Conservation (phyloP, 1,140 invertebrate species). For the Catajapyx aquilonaris region DNA sequence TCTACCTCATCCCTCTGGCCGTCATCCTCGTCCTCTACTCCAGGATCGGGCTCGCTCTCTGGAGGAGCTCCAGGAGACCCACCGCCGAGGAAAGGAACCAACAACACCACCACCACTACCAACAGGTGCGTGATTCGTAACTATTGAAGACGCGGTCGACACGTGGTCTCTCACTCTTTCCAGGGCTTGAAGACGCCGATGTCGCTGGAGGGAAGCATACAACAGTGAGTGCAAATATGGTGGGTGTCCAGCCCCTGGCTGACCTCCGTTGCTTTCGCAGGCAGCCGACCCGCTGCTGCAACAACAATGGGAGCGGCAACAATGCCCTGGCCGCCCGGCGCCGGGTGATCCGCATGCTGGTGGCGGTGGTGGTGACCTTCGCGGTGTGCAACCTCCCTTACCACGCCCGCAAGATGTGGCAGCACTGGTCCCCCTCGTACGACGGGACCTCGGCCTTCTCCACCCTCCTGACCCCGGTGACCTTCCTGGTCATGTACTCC, state of each 20-base stretch:
- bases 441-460: constrained; percentile 40
- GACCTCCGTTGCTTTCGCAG: no score
- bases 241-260: no score
- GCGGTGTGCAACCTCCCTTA: constrained; percentile 65
- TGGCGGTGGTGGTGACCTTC: constrained; percentile 61
- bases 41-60: constrained; percentile 46
- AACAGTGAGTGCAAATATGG: no score
- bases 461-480: constrained; percentile 54
- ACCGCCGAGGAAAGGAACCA: no score
- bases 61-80: constrained; percentile 41
- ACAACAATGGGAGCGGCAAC: constrained; percentile 5
- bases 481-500: constrained; percentile 59
- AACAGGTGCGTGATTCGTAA: no score
- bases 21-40: constrained; percentile 52
- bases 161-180: no score
- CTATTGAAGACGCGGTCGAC: no score
- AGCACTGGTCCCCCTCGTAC: constrained; percentile 40
- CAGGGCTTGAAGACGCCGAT: no score
- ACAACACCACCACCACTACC: no score
- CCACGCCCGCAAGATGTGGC: constrained; percentile 62
- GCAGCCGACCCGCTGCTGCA: no score
- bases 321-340: constrained; percentile 17
- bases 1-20: constrained; percentile 46
- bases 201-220: no score
- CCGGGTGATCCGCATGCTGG: constrained; percentile 41